Conservation (phyloP, 2,888 invertebrate genomes). For the Apoderus coryli region DNA sequence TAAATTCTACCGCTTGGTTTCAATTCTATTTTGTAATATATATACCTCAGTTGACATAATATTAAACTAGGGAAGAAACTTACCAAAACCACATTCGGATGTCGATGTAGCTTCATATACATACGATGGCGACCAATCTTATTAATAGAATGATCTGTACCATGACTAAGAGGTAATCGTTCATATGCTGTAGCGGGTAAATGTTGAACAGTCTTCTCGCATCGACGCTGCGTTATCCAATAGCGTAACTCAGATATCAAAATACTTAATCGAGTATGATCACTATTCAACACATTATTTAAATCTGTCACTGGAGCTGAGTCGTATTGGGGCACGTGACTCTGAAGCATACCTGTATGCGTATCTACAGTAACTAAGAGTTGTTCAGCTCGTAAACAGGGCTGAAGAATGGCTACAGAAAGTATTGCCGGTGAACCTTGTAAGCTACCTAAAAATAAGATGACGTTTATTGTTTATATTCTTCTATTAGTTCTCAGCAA, state of each 20-base stretch:
- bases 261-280: conserved; percentile 49
- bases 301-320: conserved; percentile 69
- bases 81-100: conserved; percentile 76
- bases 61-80: no score
- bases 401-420: conserved; percentile 76
- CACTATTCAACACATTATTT: conserved; percentile 63
- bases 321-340: conserved; percentile 85
- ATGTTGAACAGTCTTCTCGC: conserved; percentile 90
- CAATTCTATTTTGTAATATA: no score
- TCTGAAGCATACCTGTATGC: conserved; percentile 81
- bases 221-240: conserved; percentile 84
- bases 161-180: conserved; percentile 67
- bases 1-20: no score
- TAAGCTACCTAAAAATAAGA: conserved; percentile 48
- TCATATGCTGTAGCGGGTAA: conserved; percentile 80
- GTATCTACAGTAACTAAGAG: conserved; percentile 87
- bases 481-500: no score
- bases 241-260: conserved; percentile 56
- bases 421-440: conserved; percentile 88
- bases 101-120: conserved; percentile 69
- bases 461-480: no score
- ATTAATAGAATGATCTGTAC: conserved; percentile 62
- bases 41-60: no score
- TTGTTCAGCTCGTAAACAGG: conserved; percentile 84
- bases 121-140: conserved; percentile 66